Base-by-base conservation (phyloP, 1,140 invertebrate species). In the Drosophila tristis region DNA sequence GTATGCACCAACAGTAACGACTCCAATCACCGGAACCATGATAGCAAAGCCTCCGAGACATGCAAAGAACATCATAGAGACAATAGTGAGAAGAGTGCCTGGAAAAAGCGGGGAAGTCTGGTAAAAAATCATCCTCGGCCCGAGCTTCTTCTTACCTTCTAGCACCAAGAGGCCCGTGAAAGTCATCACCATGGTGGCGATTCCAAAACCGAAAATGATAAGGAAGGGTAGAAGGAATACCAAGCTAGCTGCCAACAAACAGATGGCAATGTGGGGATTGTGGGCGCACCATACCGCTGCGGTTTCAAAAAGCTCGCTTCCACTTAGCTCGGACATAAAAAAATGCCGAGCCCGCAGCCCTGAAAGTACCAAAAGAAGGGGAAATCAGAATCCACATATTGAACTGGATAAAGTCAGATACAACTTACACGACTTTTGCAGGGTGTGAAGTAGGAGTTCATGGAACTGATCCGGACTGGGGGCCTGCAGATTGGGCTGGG, bases 81-180 rank as follows among this genome's bases (percentile, higher is more conserved):
- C 65, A 25, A 92, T 75, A 0, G 91, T 87, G 1, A 92, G 49
- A 0, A 92, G 57, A 6, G 91, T 92, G 26, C 91, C 91, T 92
- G 26, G 2, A 64, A 49, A 23, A 44, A 43, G 1, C 5, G 11
- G 4, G 2, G 20, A 5, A 5, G 15, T 5, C 39, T 31, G 8
- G 44, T 43, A 56, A 2, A 31, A 26, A 5, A 35, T 39, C 44
- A 57, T 13, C 8, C 13, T 9, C 9, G 7, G n/a, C 35, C 4
- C 0, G 7, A 8, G 0, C 0, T 11, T 8, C 4, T n/a, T 5
- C 3, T 4, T n/a, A 92, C 91, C 91, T 78, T 92, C 91, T 5
- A 92, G 65, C 5, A 92, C 64, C 4, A 92, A 57, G 54, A 92
- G 80, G 16, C 91, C 91, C 2, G 85, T 90, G 45, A 92, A 87